Evolutionary conservation across 2,888 invertebrate species (phyloP).

Genomic region (Tenthredo distinguenda): DNA sequence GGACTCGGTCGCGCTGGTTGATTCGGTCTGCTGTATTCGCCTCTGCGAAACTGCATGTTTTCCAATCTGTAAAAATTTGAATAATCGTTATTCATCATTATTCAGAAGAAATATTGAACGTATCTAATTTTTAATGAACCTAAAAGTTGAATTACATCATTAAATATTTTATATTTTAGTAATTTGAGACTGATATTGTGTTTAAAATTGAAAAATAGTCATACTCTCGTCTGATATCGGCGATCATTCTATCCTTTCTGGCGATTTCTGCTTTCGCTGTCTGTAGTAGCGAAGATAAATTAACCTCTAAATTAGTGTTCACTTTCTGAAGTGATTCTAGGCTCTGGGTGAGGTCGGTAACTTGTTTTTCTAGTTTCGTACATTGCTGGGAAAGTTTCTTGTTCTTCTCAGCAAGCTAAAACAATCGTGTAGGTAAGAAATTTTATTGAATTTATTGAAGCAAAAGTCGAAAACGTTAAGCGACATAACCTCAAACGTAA

Average conservation of each 20-base stretch:
- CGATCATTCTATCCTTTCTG: constrained; percentile 78
- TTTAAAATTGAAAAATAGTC: constrained; percentile 50
- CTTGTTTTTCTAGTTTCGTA: constrained; percentile 65
- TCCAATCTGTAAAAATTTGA: constrained; percentile 70
- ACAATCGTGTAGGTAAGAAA: constrained; percentile 49
- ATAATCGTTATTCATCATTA: background rate
- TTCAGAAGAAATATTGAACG: background rate
- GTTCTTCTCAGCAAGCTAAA: constrained; percentile 71
- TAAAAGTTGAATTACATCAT: background rate
- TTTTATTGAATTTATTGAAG: background rate
- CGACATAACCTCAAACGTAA: constrained; percentile 56
- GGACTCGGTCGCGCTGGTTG: background rate
- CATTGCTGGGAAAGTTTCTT: constrained; percentile 62
- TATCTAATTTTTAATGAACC: background rate
- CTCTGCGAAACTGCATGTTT: constrained; percentile 70
- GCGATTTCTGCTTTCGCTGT: constrained; percentile 79
- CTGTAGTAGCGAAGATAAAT: constrained; percentile 78
- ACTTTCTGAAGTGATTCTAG: constrained; percentile 62
- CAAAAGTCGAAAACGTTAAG: constrained; percentile 47
- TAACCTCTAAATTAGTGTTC: constrained; percentile 74
- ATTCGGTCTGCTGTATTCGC: constrained; percentile 22
- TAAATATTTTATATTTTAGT: background rate
- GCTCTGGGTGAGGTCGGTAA: constrained; percentile 66
- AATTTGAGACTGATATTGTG: background rate
- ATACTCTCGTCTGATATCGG: constrained; percentile 76